These are phyloP conservation scores for Sebastes baramenuke DNA, from an alignment of 2,797 vertebrate species.

Conservation along the genomic window DNA sequence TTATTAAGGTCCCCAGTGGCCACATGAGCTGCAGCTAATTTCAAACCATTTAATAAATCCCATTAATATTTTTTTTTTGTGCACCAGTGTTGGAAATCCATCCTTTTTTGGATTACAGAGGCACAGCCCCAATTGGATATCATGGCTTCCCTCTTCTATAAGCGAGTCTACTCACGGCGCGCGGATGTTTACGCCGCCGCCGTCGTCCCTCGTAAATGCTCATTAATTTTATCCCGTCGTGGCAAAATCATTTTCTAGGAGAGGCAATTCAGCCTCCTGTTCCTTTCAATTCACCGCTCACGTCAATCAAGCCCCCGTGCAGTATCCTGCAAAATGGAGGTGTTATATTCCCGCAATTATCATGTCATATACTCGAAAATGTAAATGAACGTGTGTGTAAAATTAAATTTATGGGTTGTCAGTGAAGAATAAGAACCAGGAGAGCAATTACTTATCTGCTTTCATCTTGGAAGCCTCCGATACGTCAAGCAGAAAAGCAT, in stretches of 20 bases:
- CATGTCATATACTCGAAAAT: conserved; percentile 99
- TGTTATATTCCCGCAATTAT: conserved; percentile 99
- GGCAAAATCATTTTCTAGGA: conserved; percentile 95
- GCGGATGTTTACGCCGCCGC: conserved; percentile 95
- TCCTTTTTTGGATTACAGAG: conserved; percentile 52
- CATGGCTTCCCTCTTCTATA: conserved; percentile 77
- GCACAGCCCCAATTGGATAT: conserved; percentile 65
- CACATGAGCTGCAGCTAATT: conserved; percentile 59
- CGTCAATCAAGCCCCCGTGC: conserved; percentile 94
- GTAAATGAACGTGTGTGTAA: conserved; percentile 99
- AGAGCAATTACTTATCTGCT: conserved; percentile 99
- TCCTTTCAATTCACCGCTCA: conserved; percentile 99
- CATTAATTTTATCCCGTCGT: conserved; percentile 98
- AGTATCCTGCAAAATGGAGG: conserved; percentile 99
- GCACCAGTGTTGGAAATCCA: conserved; percentile 37
- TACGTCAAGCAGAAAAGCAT: conserved; percentile 99
- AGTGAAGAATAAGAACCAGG: conserved; percentile 99
- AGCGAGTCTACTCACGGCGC: conserved; percentile 84
- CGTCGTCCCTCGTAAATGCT: conserved; percentile 92
- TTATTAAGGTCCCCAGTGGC: conserved; percentile 49
- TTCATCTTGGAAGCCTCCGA: conserved; percentile 99
- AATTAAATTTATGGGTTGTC: conserved; percentile 99
- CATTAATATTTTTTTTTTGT: conserved; percentile 49
- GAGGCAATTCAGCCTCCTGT: conserved; percentile 97
- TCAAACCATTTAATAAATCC: conserved; percentile 66